Conservation (phyloP, 2,888 invertebrate species). For the Saturnia japonica region DNA sequence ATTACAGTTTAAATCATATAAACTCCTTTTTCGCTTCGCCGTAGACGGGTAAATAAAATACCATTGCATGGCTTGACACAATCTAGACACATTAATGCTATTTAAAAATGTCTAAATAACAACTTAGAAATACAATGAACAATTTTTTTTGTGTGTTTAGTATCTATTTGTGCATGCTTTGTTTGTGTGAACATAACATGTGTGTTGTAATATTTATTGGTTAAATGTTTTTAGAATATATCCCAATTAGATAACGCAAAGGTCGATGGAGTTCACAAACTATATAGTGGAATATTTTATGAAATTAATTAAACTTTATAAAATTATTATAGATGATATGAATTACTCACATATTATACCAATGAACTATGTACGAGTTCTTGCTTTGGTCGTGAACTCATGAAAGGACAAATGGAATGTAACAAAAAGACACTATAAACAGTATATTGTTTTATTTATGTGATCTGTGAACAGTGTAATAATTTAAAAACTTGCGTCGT, state of each 20-base stretch:
- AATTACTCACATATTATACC: not conserved
- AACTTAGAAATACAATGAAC: too few relatives aligned
- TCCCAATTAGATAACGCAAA: slow-evolving; percentile 2
- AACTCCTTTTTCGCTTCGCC: too few relatives aligned
- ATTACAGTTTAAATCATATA: too few relatives aligned
- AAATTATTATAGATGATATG: not conserved
- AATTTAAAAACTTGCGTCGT: not conserved
- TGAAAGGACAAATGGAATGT: not conserved
- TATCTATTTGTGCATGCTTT: not conserved
- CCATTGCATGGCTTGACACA: too few relatives aligned
- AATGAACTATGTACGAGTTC: not conserved
- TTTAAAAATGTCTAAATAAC: too few relatives aligned
- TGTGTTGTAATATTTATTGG: not conserved
- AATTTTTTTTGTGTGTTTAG: not conserved
- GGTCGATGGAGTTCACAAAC: not conserved
- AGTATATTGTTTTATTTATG: not conserved
- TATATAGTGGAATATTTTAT: not conserved
- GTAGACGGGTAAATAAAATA: too few relatives aligned
- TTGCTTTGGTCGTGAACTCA: not conserved
- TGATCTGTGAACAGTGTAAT: not conserved
- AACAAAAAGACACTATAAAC: not conserved
- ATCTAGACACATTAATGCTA: too few relatives aligned
- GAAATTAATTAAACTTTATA: not conserved
- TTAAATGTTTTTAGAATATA: not conserved
- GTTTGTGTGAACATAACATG: not conserved